Conservation (phyloP, 2,888 invertebrate genomes). For the Cerceris rybyensis region DNA sequence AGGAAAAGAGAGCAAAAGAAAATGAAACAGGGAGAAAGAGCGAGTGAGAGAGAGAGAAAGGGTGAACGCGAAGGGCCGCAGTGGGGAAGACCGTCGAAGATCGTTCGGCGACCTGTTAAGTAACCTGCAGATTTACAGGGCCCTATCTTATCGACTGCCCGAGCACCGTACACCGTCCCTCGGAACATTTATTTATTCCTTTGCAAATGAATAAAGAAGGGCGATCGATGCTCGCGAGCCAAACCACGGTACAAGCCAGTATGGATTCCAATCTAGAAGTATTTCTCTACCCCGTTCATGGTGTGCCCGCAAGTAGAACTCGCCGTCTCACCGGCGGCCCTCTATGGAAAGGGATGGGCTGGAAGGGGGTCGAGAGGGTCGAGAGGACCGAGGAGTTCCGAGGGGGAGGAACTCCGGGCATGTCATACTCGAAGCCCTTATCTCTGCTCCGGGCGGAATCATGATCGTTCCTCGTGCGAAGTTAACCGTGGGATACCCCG, state of each 20-base stretch:
- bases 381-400: not conserved
- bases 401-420: constrained; percentile 46
- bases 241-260: constrained; percentile 56
- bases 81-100: constrained; percentile 52
- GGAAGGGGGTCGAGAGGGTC: not conserved
- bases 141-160: constrained; percentile 77
- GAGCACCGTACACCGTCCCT: constrained; percentile 66
- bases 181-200: constrained; percentile 77
- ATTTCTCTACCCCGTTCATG: constrained; percentile 36
- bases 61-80: not conserved
- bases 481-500: constrained; percentile 64
- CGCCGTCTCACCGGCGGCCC: constrained; percentile 1
- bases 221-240: constrained; percentile 75
- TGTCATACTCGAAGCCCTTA: constrained; percentile 78
- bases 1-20: not conserved
- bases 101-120: constrained; percentile 73
- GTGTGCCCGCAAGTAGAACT: constrained; percentile 38
- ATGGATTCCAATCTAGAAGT: constrained; percentile 65
- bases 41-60: not conserved
- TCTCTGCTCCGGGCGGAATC: constrained; percentile 71
- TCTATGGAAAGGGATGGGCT: constrained; percentile 5
- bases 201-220: constrained; percentile 81
- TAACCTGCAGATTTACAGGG: constrained; percentile 75
- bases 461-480: constrained; percentile 73
- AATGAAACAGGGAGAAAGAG: not conserved